phyloP scores from a whole-genome alignment of 2,797 vertebrate genomes.

The Hoplostethus atlanticus region DNA sequence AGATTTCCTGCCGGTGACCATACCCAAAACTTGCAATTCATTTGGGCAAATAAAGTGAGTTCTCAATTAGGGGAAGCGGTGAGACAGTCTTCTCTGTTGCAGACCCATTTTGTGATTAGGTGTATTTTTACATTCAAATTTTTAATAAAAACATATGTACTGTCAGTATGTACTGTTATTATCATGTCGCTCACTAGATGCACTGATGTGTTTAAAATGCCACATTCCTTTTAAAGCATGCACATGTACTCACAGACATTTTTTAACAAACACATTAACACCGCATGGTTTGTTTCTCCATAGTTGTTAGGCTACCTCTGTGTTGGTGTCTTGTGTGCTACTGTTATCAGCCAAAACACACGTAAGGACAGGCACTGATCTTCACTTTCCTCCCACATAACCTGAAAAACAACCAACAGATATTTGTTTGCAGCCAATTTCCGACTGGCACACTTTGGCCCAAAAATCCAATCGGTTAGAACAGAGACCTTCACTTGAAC shows the following conservation, averaged over 20 bases:
- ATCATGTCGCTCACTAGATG: neutral
- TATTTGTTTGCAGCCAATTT: conserved; percentile 19
- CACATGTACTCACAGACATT: neutral
- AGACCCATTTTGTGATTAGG: too few species aligned
- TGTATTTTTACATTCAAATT: too few species aligned
- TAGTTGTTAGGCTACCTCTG: conserved; percentile 56
- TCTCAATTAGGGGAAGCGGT: too few species aligned
- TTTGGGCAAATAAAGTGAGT: too few species aligned
- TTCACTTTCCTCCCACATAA: conserved; percentile 26
- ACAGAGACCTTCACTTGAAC: conserved; percentile 24
- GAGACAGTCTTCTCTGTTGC: too few species aligned
- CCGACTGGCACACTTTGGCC: neutral
- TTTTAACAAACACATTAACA: neutral
- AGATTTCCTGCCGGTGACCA: too few species aligned
- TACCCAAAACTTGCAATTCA: too few species aligned
- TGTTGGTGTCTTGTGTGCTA: conserved; percentile 38
- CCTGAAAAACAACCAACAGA: conserved; percentile 40
- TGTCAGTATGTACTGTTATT: too few species aligned
- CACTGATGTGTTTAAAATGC: neutral
- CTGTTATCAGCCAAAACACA: conserved; percentile 56
- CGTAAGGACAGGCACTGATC: conserved; percentile 24
- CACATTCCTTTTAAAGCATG: neutral
- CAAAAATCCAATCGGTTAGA: conserved; percentile 20
- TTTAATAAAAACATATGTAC: too few species aligned
- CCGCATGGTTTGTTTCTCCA: conserved; percentile 26